Evolutionary conservation across 2,888 invertebrate species (phyloP).

Genomic region (Philereme vetulata): DNA sequence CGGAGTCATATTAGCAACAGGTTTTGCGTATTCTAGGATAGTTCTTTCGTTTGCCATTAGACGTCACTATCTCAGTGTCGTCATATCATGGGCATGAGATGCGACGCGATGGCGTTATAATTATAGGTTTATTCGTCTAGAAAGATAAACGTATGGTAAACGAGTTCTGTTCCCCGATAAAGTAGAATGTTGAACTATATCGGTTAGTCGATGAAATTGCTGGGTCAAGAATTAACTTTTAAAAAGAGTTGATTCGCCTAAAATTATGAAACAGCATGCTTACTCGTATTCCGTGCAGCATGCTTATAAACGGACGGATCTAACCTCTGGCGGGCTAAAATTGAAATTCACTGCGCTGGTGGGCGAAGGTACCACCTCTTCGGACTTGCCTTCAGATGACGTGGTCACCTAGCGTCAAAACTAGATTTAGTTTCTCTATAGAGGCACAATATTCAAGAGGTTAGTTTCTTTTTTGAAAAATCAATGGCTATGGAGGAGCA

Average conservation of each 20-base stretch:
- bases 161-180: no score
- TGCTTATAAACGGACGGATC: conserved; percentile 66
- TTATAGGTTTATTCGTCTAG: no score
- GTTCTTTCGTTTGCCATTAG: no score
- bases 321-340: conserved; percentile 85
- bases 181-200: no score
- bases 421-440: not conserved
- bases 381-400: conserved; percentile 87
- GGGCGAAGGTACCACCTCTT: conserved; percentile 85
- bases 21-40: no score
- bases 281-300: conserved; percentile 14
- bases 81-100: no score
- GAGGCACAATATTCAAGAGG: not conserved
- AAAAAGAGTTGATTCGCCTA: no score
- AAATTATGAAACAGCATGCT: not conserved
- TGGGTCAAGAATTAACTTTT: not conserved
- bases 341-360: conserved; percentile 83
- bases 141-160: no score
- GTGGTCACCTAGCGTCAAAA: conserved; percentile 61
- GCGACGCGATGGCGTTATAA: no score
- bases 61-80: no score
- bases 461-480: not conserved
- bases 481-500: no score
- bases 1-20: no score
- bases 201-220: not conserved